phyloP scores from a whole-genome alignment of 1,140 invertebrate genomes.

The Aphidius gifuensis region DNA sequence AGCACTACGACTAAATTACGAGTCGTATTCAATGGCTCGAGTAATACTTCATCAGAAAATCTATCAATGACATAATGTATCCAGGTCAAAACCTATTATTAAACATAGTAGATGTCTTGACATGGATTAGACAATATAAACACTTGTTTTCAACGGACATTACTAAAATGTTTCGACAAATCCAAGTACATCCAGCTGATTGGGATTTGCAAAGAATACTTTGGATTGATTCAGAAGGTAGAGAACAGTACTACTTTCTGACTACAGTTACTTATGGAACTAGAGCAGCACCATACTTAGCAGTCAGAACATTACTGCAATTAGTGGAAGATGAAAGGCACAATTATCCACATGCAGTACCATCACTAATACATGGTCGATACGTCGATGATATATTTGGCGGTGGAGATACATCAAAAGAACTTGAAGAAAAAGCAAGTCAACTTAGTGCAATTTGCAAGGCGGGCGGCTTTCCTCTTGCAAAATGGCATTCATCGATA shows the following conservation, averaged over 20 bases:
- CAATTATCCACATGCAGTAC: slow-evolving; percentile 23
- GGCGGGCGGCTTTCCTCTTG: slow-evolving; percentile 21
- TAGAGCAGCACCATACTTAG: slow-evolving; percentile 24
- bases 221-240: slow-evolving; percentile 3
- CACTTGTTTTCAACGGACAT: slow-evolving; percentile 36
- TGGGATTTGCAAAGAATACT: slow-evolving; percentile 7
- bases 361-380: not conserved
- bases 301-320: slow-evolving; percentile 35
- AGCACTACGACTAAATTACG: slow-evolving; percentile 19
- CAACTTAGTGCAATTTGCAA: not conserved
- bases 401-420: not conserved
- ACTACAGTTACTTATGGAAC: slow-evolving; percentile 35
- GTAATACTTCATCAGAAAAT: slow-evolving; percentile 25
- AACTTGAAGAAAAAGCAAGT: not conserved
- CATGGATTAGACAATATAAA: slow-evolving; percentile 15
- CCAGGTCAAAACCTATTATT: slow-evolving; percentile 6
- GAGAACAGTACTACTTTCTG: not conserved
- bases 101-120: slow-evolving; percentile 12
- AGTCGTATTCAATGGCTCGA: slow-evolving; percentile 42
- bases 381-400: slow-evolving; percentile 11
- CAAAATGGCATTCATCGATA: slow-evolving; percentile 22
- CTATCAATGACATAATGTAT: slow-evolving; percentile 36
- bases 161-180: slow-evolving; percentile 13
- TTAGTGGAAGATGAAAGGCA: slow-evolving; percentile 30
- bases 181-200: not conserved